Evolutionary conservation across 2,113 vertebrate species (phyloP), one percentile per base, ranked within the genome.

Genomic region (Chaetodon trifascialis): DNA sequence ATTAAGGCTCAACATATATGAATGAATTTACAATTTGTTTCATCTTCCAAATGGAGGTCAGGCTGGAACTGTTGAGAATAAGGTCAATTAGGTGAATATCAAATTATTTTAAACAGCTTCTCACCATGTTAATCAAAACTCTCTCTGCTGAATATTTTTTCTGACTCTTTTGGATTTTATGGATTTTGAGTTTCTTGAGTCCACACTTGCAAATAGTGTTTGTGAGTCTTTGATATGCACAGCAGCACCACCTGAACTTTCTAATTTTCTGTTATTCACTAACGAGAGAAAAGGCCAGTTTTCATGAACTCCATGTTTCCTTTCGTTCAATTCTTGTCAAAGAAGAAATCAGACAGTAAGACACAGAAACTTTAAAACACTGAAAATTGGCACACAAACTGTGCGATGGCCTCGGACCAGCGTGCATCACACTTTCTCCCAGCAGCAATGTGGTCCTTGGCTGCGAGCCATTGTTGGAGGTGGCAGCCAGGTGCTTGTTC

Each of bases 71-170:
- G 19, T 23, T 23, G 56, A 38, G 30, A 47, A 9, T 42, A 21
- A 21, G n/a, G 51, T 51, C 44, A 80, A 51, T 16, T n/a, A 30
- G 44, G 52, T 59, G n/a, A 51, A 6, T 42, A 52, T 49, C 3
- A 25, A 55, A 17, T 14, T 46, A 47, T 55, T n/a, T 54, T 68
- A 16, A 64, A 49, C 9, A 64, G n/a, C 10, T 38, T 7, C 38
- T 63, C 30, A 40, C 70, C 34, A 58, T 42, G 30, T 63, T 69
- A n/a, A 79, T 78, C 19, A 68, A 21, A 78, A 25, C 44, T 44
- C 42, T 64, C 34, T 44, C 46, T 30, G 58, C 25, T 51, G 34
- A 15, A 58, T 72, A 54, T 17, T 76, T 55, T 23, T 36, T 68
- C 23, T 17, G 38, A 23, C n/a, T 44, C 3, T 36, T 25, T 2